Base-by-base conservation (phyloP, 2,113 vertebrate species). In the Pseudonaja textilis region DNA sequence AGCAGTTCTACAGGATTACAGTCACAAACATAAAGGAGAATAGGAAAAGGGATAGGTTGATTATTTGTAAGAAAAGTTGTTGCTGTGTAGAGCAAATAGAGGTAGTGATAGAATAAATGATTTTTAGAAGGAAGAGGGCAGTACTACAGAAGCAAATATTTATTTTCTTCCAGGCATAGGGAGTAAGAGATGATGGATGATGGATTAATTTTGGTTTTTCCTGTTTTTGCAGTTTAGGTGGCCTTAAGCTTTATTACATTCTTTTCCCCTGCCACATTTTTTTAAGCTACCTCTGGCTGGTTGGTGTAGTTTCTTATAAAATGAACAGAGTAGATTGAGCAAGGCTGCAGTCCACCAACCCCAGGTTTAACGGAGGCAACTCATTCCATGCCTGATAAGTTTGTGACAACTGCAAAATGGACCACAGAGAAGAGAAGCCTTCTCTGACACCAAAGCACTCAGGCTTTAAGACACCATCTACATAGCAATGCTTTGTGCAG, bases 381-480 rank as follows among this genome's bases (percentile, higher is more conserved):
- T 52, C 29, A 57, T 22, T 25, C 91, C 91, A 29, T 88, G 47
- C 34, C 39, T 61, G 57, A 91, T 3, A 94, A 61, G 34, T 0
- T 52, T 64, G 10, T 64, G 57, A 89, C 90, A 0, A 11, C 91
- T 89, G 0, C 47, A 45, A 93, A 92, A 29, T 91, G 59, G 90
- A 94, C 2, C 22, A 61, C 92, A 42, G 74, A 88, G 57, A 55
- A 59, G n/a, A 89, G 3, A 86, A 95, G 52, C 1, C 26, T 55
- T 39, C 92, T 39, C 9, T 1, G 88, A 85, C 89, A 7, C 64
- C 25, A 47, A 0, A 45, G 8, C 14, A 94, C 93, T 89, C 87
- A 94, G 52, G 52, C 20, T 86, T 57, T 89, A 0, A 1, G 45
- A 23, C 81, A 39, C 34, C 57, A 92, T n/a, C 45, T 64, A 42